A percentile compares a stretch with the other conserved stretches of the same genome.
Evolutionary conservation across 2,888 invertebrate species (phyloP).

Genomic region (Nymphalis c-album): DNA sequence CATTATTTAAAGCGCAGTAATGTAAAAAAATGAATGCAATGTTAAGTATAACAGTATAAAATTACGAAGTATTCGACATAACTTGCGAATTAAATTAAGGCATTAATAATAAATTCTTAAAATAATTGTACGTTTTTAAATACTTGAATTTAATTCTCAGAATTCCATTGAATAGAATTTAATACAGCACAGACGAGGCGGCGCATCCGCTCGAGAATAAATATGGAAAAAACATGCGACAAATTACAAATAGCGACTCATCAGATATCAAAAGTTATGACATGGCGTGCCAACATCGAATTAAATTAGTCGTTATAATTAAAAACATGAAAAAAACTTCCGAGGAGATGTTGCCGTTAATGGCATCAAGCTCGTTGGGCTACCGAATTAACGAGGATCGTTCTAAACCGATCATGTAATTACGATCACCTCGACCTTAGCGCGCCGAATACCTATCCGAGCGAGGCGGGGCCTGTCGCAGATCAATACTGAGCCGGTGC

Average conservation of each 20-base stretch:
- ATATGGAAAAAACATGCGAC: slow-evolving; percentile 21
- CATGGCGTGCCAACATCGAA: slow-evolving; percentile 37
- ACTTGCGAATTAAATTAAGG: slow-evolving; percentile 9
- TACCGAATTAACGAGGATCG: slow-evolving; percentile 73
- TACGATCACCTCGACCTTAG: slow-evolving; percentile 59
- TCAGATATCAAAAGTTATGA: slow-evolving; percentile 40
- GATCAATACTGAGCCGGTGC: slow-evolving; percentile 60
- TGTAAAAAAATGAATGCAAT: neutral
- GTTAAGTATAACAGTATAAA: slow-evolving; percentile 1
- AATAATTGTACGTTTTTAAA: slow-evolving; percentile 6
- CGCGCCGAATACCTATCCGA: slow-evolving; percentile 62
- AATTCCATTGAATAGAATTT: neutral
- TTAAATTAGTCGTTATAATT: slow-evolving; percentile 45
- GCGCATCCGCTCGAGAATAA: slow-evolving; percentile 9
- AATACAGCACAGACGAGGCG: slow-evolving; percentile 14
- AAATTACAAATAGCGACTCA: slow-evolving; percentile 33
- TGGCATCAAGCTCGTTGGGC: slow-evolving; percentile 70
- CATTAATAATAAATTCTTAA: slow-evolving; percentile 9
- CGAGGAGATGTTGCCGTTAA: slow-evolving; percentile 68
- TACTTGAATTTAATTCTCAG: slow-evolving; percentile 1
- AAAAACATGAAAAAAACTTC: slow-evolving; percentile 58
- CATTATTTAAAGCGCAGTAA: neutral
- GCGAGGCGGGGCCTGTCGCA: slow-evolving; percentile 49
- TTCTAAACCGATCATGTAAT: slow-evolving; percentile 69
- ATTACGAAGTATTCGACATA: slow-evolving; percentile 1